Conservation (phyloP, 2,888 invertebrate species). For the Bruchidius siliquastri region DNA sequence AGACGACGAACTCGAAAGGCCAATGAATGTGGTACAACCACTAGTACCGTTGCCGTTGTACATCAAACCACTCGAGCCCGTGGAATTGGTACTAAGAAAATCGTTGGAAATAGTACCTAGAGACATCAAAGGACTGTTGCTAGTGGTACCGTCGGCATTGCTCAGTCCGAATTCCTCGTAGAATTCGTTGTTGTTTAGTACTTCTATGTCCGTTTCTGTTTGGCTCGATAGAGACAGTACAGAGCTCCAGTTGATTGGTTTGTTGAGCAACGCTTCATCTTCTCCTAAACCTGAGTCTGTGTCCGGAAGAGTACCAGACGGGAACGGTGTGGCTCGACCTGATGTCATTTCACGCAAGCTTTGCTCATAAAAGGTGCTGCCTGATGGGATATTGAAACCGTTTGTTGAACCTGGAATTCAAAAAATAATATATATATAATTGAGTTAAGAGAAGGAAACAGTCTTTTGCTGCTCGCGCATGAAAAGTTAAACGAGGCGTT, state of each 20-base stretch:
- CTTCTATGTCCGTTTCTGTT: constrained; percentile 81
- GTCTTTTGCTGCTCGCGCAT: neutral
- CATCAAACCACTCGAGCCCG: neutral
- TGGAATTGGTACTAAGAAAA: neutral
- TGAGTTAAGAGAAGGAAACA: no score
- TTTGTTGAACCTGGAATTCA: constrained; percentile 5
- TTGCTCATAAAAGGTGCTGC: constrained; percentile 38
- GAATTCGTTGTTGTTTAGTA: constrained; percentile 74
- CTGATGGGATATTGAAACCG: constrained; percentile 15
- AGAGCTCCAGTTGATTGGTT: constrained; percentile 88
- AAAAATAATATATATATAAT: neutral
- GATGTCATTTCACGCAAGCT: constrained; percentile 50
- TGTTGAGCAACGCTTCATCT: constrained; percentile 54
- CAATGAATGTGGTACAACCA: neutral
- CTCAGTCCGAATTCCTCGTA: constrained; percentile 62
- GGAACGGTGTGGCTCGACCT: constrained; percentile 69
- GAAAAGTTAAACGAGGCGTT: no score
- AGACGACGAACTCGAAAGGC: neutral
- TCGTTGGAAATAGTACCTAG: neutral
- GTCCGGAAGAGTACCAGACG: constrained; percentile 51
- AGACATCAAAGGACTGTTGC: neutral
- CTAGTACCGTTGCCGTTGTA: neutral
- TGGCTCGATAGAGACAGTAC: constrained; percentile 82
- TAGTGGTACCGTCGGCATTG: neutral
- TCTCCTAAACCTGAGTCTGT: constrained; percentile 75